Evolutionary conservation across 2,888 invertebrate genomes (phyloP).

Genomic region (Netelia inedita): DNA sequence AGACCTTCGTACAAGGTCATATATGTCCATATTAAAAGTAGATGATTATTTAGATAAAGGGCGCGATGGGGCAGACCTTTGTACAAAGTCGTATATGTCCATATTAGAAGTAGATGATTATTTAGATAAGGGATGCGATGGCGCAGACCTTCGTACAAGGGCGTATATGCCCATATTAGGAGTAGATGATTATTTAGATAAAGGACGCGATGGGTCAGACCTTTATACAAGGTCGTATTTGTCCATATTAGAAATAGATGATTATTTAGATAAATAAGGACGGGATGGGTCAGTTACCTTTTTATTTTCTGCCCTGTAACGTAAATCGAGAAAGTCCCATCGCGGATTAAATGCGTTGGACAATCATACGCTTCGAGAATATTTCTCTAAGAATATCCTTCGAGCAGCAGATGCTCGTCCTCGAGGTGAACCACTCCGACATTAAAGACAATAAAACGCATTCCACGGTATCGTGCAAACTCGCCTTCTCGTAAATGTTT

Average conservation of each 20-base stretch:
- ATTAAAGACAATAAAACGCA: constrained; percentile 10
- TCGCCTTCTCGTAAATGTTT: constrained; percentile 30
- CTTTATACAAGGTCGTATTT: neutral
- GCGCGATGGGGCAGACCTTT: too few species aligned
- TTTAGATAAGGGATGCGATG: too few species aligned
- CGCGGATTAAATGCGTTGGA: constrained; percentile 29
- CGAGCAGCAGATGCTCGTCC: constrained; percentile 16
- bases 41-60: too few species aligned
- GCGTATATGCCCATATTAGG: neutral
- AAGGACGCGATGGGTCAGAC: too few species aligned
- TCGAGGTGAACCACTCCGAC: constrained; percentile 16
- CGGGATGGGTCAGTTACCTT: neutral
- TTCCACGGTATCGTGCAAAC: constrained; percentile 19
- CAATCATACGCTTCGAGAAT: constrained; percentile 1
- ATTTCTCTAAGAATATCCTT: constrained; percentile 11
- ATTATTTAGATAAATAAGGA: neutral
- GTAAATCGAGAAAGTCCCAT: constrained; percentile 26
- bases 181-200: too few species aligned
- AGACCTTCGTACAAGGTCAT: too few species aligned
- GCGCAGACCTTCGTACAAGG: too few species aligned
- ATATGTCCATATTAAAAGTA: too few species aligned
- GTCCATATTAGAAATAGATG: neutral
- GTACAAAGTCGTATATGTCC: too few species aligned
- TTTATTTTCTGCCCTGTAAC: neutral
- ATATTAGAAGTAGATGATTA: too few species aligned